Evolutionary conservation across 2,888 invertebrate species (phyloP), one percentile per base, ranked within the genome.

Genomic region (Pasiphila rectangulata): DNA sequence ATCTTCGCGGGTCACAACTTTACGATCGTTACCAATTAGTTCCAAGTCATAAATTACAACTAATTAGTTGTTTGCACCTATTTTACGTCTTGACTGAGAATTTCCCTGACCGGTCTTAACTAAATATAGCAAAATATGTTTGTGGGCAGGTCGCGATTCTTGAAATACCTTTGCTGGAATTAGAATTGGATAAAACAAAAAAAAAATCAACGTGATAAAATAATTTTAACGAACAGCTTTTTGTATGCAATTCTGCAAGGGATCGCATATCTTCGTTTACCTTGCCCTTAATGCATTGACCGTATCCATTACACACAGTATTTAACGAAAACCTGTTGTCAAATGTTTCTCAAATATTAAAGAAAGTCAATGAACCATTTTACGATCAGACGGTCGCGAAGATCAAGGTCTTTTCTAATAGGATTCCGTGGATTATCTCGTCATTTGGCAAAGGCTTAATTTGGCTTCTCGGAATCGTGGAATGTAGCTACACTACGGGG

Each of bases 31-130:
- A 61, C 58, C 67, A 72, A 74, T 75, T 75, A 74, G 68, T 57
- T 54, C 44, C 56, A 48, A 64, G 53, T 63, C 59, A 69, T 72
- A 67, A 54, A 70, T 67, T 63, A 45, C 45, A 46, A 54, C 62
- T 76, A 75, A 75, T 76, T 72, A 67, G 66, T 60, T 71, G 67
- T 70, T 69, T 69, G 66, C 63, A 54, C 58, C 58, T 47, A 56
- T 63, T 61, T 57, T 58, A 57, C 56, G 57, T 51, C n/a, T 47
- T 35, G 48, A 42, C 51, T 51, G 43, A 51, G 47, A 60, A 56
- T 63, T 61, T 65, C 67, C 69, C 64, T 62, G 58, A 60, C 67
- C 65, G 57, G 37, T 56, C 10, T 10, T 15, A 12, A n/a, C n/a
- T n/a, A n/a, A n/a, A n/a, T n/a, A n/a, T n/a, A n/a, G n/a, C n/a